Evolutionary conservation across 2,797 vertebrate species (phyloP).

Genomic region (Malacoraja senta): DNA sequence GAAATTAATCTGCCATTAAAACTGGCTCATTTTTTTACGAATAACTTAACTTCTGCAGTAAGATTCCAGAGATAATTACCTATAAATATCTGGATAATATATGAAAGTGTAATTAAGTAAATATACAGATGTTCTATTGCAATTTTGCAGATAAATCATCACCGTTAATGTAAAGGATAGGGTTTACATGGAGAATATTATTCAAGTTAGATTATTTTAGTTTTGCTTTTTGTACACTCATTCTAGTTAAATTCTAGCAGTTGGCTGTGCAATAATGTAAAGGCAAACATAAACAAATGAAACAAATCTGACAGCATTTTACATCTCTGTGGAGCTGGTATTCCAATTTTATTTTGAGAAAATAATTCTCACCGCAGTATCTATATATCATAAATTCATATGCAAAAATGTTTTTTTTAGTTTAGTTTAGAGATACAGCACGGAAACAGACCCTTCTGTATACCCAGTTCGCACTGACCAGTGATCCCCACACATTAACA

Average conservation of each 20-base stretch:
- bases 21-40: not conserved
- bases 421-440: no score
- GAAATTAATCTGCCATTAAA: not conserved
- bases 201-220: not conserved
- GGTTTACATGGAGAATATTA: not conserved
- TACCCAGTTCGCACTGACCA: no score
- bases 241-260: not conserved
- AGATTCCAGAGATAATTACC: constrained; percentile 7
- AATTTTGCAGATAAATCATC: not conserved
- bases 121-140: not conserved
- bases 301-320: not conserved
- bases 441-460: no score
- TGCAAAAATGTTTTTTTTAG: no score
- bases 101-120: not conserved
- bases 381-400: not conserved
- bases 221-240: not conserved
- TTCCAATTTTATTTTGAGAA: not conserved
- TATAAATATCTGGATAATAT: not conserved
- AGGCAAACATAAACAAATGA: not conserved
- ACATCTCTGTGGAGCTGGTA: not conserved
- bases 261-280: not conserved
- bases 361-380: not conserved
- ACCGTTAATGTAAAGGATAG: not conserved
- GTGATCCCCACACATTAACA: no score
- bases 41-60: not conserved